phyloP scores from a whole-genome alignment of 2,113 vertebrate species.

The Eublepharis macularius region DNA sequence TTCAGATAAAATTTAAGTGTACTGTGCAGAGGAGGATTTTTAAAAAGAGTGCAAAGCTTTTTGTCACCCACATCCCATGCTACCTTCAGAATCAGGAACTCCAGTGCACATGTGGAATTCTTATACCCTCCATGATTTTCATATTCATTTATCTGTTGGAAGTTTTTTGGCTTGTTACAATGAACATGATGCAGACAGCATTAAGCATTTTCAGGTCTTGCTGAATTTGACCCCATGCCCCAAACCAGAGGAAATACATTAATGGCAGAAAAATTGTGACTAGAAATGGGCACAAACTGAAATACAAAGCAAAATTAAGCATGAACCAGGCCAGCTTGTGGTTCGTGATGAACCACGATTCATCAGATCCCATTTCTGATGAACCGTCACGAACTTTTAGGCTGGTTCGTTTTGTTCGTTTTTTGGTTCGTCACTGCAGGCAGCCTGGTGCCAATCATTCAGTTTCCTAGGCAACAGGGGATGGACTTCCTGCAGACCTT shows the following conservation, averaged over 20 bases:
- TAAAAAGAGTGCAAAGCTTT: slow-evolving; percentile 10
- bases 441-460: too few species aligned
- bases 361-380: too few species aligned
- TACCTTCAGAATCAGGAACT: background rate
- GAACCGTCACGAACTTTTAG: too few species aligned
- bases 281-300: too few species aligned
- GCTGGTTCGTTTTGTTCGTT: too few species aligned
- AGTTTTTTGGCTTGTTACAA: background rate
- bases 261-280: too few species aligned
- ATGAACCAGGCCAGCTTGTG: too few species aligned
- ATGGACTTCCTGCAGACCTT: too few species aligned
- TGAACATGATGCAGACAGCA: background rate
- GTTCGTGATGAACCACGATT: too few species aligned
- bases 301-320: too few species aligned
- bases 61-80: background rate
- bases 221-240: background rate
- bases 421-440: too few species aligned
- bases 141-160: background rate
- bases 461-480: too few species aligned
- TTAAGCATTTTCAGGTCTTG: background rate
- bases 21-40: slow-evolving; percentile 60
- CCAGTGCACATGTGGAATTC: background rate
- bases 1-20: slow-evolving; percentile 57
- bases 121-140: background rate
- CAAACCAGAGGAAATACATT: background rate